Conservation (phyloP, 1,140 invertebrate species). For the Anastatus disparis region DNA sequence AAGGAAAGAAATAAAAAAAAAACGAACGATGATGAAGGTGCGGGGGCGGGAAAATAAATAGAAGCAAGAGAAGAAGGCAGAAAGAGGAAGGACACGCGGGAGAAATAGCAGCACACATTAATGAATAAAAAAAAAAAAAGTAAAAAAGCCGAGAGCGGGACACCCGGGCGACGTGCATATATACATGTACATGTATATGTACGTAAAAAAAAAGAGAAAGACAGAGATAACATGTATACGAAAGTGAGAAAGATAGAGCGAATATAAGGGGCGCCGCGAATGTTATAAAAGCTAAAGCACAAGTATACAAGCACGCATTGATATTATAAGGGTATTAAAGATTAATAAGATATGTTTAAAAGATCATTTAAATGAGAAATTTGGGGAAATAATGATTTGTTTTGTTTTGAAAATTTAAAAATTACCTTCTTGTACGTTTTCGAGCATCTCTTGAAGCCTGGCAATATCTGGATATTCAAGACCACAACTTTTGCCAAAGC, state of each 20-base stretch:
- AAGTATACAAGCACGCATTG: too few species aligned
- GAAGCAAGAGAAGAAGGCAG: not conserved
- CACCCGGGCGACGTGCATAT: too few species aligned
- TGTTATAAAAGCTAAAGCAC: too few species aligned
- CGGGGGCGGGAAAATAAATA: not conserved
- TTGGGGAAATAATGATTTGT: too few species aligned
- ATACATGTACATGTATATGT: not conserved
- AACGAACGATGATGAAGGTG: not conserved
- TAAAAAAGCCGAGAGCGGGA: conserved; percentile 18
- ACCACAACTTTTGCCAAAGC: conserved; percentile 85
- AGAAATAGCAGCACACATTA: not conserved
- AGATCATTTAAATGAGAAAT: too few species aligned
- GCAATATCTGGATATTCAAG: conserved; percentile 80
- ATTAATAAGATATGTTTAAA: too few species aligned
- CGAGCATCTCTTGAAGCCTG: conserved; percentile 87
- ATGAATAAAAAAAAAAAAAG: not conserved
- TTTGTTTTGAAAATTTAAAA: too few species aligned
- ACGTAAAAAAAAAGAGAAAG: conserved; percentile 31
- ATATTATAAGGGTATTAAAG: too few species aligned
- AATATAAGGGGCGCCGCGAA: conserved; percentile 30
- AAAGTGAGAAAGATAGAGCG: conserved; percentile 16
- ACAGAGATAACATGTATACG: too few species aligned
- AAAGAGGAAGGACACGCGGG: not conserved
- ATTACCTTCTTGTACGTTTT: conserved; percentile 87
- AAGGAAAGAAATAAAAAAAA: not conserved